Base-by-base conservation (phyloP, 2,797 vertebrate genomes). In the Sebastes hopkinsi region DNA sequence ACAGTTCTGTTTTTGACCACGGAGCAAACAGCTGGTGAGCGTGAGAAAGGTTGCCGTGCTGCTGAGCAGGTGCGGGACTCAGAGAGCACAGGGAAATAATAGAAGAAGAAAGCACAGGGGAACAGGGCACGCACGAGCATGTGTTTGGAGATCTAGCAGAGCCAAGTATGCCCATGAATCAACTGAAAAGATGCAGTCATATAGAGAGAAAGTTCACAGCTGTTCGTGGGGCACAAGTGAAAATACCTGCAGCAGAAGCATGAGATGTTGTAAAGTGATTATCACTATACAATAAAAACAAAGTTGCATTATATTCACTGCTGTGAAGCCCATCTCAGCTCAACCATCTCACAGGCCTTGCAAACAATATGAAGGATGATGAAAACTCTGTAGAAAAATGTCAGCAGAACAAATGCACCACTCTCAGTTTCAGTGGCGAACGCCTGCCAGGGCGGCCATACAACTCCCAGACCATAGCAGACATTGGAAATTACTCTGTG, bases 11-110 rank as follows among this genome's bases (percentile, higher is more conserved):
- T 78, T 61, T 52, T 55, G 77, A 79, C 86, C 58, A 11, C 12
- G 18, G 79, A 78, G 80, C 75, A 82, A 91, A 91, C 87, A 90
- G 91, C 87, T 91, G 88, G 82, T 59, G 59, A 82, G 80, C 16
- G 22, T 67, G 83, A 82, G 84, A 87, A 73, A 85, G 72, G 68
- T 54, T 80, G 70, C 52, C 2, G 42, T 77, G 74, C 72, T 50
- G 25, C 70, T 42, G 56, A 77, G 79, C 81, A 88, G 86, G 88
- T 89, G 88, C 66, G 58, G 85, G 70, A 64, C 73, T 62, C 32
- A 6, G 68, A 71, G 27, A 62, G 65, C 62, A 60, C 14, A 25
- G 80, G 79, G 69, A 84, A 85, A n/a, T 20, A n/a, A 85, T 83
- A 87, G 70, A 55, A 58, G 34, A 69, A 58, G 62, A 76, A 84